A percentile compares a stretch with the other conserved stretches of the same genome.
Evolutionary conservation across 2,888 invertebrate genomes (phyloP).

Genomic region (Protula sp.): DNA sequence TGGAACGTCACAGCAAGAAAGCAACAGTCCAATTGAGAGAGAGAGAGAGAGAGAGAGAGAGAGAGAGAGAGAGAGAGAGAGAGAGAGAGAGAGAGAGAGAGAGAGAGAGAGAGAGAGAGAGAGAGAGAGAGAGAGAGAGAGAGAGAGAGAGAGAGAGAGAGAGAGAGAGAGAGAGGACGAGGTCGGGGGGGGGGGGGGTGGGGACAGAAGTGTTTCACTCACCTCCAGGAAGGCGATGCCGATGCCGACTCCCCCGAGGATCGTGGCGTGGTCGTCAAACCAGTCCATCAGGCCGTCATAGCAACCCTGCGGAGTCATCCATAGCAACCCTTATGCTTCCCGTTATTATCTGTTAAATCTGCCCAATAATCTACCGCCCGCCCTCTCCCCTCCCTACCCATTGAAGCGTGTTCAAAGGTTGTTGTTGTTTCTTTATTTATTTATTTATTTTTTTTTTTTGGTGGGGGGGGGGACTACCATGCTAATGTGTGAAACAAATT

Average conservation of each 20-base stretch:
- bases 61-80: neutral
- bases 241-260: slow-evolving; percentile 76
- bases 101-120: neutral
- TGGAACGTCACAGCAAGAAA: too few relatives aligned
- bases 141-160: neutral
- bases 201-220: too few relatives aligned
- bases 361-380: too few relatives aligned
- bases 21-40: too few relatives aligned
- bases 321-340: neutral
- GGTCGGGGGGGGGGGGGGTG: neutral
- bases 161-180: neutral
- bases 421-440: too few relatives aligned
- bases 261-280: slow-evolving; percentile 71
- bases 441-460: too few relatives aligned
- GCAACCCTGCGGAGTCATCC: slow-evolving; percentile 63
- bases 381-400: too few relatives aligned
- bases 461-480: too few relatives aligned
- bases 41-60: too few relatives aligned
- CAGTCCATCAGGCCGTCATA: slow-evolving; percentile 66
- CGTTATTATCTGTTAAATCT: neutral
- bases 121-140: neutral
- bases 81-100: neutral
- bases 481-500: too few relatives aligned
- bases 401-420: too few relatives aligned
- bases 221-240: slow-evolving; percentile 82